Percentiles rank a stretch among this genome's conserved stretches.
phyloP scores from a whole-genome alignment of 2,797 vertebrate genomes.

The Tenualosa thibaudeaui region DNA sequence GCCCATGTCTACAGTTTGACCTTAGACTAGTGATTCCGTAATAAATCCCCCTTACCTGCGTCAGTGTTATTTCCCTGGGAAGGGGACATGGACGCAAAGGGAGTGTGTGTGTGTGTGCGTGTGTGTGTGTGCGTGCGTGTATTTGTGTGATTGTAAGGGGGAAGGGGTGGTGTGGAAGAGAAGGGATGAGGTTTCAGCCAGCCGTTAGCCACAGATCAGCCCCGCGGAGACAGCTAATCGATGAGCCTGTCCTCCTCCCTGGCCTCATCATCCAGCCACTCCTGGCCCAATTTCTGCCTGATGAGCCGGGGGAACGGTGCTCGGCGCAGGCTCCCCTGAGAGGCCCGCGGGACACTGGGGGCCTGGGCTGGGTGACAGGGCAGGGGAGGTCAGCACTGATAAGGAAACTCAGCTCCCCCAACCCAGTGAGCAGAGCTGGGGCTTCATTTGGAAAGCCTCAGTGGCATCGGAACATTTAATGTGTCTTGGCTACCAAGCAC shows the following conservation, averaged over 20 bases:
- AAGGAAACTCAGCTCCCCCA: slow-evolving; percentile 46
- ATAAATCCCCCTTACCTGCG: slow-evolving; percentile 55
- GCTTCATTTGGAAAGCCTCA: background rate
- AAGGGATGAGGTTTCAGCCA: slow-evolving; percentile 65
- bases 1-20: slow-evolving; percentile 56
- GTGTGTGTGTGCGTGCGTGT: slow-evolving; percentile 32
- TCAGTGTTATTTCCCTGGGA: slow-evolving; percentile 58
- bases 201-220: slow-evolving; percentile 76
- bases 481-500: background rate
- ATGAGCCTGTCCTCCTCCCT: slow-evolving; percentile 71
- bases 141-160: background rate
- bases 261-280: slow-evolving; percentile 70
- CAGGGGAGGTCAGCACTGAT: slow-evolving; percentile 60
- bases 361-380: slow-evolving; percentile 55
- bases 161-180: slow-evolving; percentile 38
- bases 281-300: slow-evolving; percentile 67
- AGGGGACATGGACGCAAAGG: slow-evolving; percentile 1
- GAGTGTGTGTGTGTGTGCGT: slow-evolving; percentile 33
- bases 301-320: slow-evolving; percentile 65
- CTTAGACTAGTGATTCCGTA: slow-evolving; percentile 55
- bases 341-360: slow-evolving; percentile 48
- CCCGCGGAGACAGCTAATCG: slow-evolving; percentile 77
- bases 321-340: slow-evolving; percentile 51
- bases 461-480: slow-evolving; percentile 1
- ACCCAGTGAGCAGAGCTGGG: background rate